phyloP scores from a whole-genome alignment of 1,140 invertebrate species.

The Danaus melanippus region DNA sequence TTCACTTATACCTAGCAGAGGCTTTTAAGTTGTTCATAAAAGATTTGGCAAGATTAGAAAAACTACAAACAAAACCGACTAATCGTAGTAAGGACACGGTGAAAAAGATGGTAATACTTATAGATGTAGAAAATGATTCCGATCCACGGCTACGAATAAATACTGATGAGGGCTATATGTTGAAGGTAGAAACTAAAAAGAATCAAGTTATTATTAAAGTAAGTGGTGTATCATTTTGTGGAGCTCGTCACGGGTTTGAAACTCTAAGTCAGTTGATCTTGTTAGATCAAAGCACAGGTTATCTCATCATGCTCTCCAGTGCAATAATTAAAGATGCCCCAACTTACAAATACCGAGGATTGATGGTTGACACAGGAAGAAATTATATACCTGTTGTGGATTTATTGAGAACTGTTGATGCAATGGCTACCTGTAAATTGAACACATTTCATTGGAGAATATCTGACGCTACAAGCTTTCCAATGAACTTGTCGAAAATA shows the following conservation, averaged over 20 bases:
- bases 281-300: slow-evolving; percentile 74
- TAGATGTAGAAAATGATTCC: slow-evolving; percentile 63
- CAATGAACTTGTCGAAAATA: slow-evolving; percentile 76
- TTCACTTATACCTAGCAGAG: slow-evolving; percentile 43
- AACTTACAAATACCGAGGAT: slow-evolving; percentile 77
- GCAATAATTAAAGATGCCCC: slow-evolving; percentile 74
- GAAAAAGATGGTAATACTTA: slow-evolving; percentile 58
- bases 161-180: slow-evolving; percentile 81
- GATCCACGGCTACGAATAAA: slow-evolving; percentile 74
- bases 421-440: slow-evolving; percentile 83
- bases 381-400: slow-evolving; percentile 80
- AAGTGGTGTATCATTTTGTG: slow-evolving; percentile 78
- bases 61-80: slow-evolving; percentile 16
- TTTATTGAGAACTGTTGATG: slow-evolving; percentile 80
- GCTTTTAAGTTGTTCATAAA: slow-evolving; percentile 46
- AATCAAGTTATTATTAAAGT: slow-evolving; percentile 74
- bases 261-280: slow-evolving; percentile 84
- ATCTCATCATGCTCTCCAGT: slow-evolving; percentile 73
- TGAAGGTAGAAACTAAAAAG: slow-evolving; percentile 72
- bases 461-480: slow-evolving; percentile 86
- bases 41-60: slow-evolving; percentile 36
- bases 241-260: slow-evolving; percentile 83
- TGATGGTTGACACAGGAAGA: slow-evolving; percentile 83
- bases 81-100: slow-evolving; percentile 25
- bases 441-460: slow-evolving; percentile 90